phyloP scores from a whole-genome alignment of 64 coral and sea anemone genomes.

The Pocillopora damicornis region DNA sequence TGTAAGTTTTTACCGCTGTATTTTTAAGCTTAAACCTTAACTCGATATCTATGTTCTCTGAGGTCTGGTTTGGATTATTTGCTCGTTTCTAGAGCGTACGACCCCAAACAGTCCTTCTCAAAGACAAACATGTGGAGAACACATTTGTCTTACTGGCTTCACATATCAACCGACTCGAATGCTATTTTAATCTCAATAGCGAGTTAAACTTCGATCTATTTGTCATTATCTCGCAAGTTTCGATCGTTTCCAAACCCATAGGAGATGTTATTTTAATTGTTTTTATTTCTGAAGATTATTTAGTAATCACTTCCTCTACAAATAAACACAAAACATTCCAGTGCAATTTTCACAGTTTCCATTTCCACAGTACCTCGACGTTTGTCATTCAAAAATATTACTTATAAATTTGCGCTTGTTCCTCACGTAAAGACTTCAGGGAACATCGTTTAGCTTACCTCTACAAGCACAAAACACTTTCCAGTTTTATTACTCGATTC shows the following conservation, averaged over 20 bases:
- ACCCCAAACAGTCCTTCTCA: background rate
- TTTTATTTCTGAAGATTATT: background rate
- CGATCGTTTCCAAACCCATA: background rate
- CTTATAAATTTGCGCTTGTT: no score
- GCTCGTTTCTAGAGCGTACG: background rate
- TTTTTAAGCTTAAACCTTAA: background rate
- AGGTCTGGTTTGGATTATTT: background rate
- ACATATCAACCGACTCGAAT: background rate
- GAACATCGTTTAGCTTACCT: no score
- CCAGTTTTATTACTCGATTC: no score
- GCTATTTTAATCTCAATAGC: background rate
- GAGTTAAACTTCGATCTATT: conserved; percentile 22
- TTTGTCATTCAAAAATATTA: no score
- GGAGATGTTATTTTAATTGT: background rate
- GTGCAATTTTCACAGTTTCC: no score
- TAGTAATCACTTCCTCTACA: background rate
- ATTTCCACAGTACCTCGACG: no score
- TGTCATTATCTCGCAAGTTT: background rate
- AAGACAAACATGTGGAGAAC: conserved; percentile 13
- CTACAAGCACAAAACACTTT: no score
- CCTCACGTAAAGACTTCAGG: no score
- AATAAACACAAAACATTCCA: background rate
- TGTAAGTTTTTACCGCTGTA: background rate
- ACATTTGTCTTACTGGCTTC: background rate
- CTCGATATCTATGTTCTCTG: background rate